These are phyloP conservation scores for Drosophila azteca DNA, from an alignment of 1,140 invertebrate species.

Conservation along the genomic window DNA sequence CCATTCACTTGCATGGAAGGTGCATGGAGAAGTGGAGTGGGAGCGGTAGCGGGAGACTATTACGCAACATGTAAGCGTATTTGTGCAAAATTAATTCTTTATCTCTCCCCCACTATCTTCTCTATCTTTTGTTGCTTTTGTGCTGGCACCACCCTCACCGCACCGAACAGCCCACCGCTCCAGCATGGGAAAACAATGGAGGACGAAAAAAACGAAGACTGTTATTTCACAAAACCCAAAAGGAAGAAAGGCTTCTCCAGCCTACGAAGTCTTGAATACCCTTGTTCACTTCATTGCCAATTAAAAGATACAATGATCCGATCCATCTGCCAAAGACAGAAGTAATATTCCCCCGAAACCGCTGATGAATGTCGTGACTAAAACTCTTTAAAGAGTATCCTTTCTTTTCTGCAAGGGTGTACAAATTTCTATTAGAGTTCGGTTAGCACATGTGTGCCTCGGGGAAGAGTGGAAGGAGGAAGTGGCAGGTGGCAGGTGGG, in stretches of 20 bases:
- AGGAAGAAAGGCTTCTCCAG: neutral
- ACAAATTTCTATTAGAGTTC: too few relatives aligned
- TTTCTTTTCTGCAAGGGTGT: too few relatives aligned
- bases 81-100: slow-evolving; percentile 69
- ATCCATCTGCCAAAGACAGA: too few relatives aligned
- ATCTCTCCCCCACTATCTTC: slow-evolving; percentile 12
- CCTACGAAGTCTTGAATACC: too few relatives aligned
- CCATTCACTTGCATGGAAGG: slow-evolving; percentile 21
- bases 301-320: too few relatives aligned
- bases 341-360: too few relatives aligned
- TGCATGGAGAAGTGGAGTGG: slow-evolving; percentile 15
- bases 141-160: slow-evolving; percentile 28
- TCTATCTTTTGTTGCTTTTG: slow-evolving; percentile 33
- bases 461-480: slow-evolving; percentile 9
- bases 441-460: too few relatives aligned
- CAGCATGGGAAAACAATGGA: slow-evolving; percentile 56
- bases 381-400: too few relatives aligned
- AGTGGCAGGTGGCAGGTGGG: too few relatives aligned
- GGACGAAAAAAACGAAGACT: slow-evolving; percentile 39
- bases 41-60: slow-evolving; percentile 39
- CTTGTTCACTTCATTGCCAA: too few relatives aligned
- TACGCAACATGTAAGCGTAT: slow-evolving; percentile 74
- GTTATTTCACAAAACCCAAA: slow-evolving; percentile 54
- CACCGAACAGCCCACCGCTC: slow-evolving; percentile 5
- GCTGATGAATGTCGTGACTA: too few relatives aligned